These are phyloP conservation scores for Brenthis hecate DNA, from an alignment of 2,888 invertebrate species.

Conservation along the genomic window DNA sequence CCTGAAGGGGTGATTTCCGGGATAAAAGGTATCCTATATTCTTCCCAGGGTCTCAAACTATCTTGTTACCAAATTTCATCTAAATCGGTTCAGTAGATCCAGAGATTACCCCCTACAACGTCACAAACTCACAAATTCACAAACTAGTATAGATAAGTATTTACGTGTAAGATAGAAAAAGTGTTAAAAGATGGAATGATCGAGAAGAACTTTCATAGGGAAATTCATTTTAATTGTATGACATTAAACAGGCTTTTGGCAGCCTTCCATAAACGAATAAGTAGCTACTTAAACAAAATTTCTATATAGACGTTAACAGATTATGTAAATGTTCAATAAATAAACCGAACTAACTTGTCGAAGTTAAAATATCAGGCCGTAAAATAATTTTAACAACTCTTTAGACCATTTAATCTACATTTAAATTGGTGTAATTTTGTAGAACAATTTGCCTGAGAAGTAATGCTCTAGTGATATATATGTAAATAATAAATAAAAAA, in stretches of 20 bases:
- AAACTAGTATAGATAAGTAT: no score
- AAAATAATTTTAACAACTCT: conserved; percentile 3
- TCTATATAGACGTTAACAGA: background rate
- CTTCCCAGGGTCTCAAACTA: no score
- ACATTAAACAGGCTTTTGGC: background rate
- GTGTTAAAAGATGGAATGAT: no score
- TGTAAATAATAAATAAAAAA: conserved; percentile 32
- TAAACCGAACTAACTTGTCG: background rate
- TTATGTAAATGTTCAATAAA: conserved; percentile 1
- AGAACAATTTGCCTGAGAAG: conserved; percentile 1
- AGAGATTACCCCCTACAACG: no score
- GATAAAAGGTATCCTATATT: no score
- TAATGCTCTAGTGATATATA: conserved; percentile 26
- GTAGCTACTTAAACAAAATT: background rate
- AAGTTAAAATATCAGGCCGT: background rate
- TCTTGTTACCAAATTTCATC: no score
- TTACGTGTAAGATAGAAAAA: no score
- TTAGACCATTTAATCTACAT: conserved; percentile 6
- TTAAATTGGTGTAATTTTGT: conserved; percentile 3
- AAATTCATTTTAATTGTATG: conserved; percentile 1
- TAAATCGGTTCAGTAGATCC: no score
- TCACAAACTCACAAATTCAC: no score
- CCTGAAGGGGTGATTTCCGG: no score
- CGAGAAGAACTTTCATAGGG: background rate
- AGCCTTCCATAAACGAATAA: background rate